Evolutionary conservation across 2,888 invertebrate species (phyloP), one percentile per base, ranked within the genome.

Genomic region (Lasioglossum morio): DNA sequence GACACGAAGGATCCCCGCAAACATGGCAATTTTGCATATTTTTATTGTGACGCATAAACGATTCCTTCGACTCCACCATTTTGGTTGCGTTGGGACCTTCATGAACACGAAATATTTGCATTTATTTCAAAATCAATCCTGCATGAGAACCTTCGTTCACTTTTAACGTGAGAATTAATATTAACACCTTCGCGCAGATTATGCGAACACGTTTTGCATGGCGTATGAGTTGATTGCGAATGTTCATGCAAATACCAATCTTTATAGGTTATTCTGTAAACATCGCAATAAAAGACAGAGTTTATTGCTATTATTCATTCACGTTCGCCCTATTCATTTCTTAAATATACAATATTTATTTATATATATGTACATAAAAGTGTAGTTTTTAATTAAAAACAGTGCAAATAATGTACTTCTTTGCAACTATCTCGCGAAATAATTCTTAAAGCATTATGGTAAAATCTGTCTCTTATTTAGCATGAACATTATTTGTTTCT

Each of bases 1-100:
- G 72, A 84, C 83, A 66, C 83, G 82, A 72, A 69, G 43, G 60
- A 82, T 77, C 72, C 79, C 34, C 66, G 43, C 69, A 82, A 74
- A 43, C 72, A 73, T 72, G 73, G 40, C 73, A 79, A 69, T 82
- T 76, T 46, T 57, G 83, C 72, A 76, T 66, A 77, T 83, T 73
- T 73, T 72, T 16, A 34, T 46, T 43, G 43, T 27, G 37, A 72
- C 72, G 34, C 37, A 40, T 27, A 19, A 73, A 80, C 48, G 27
- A 69, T 72, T 70, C 34, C 23, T 48, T 40, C 43, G 23, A 72
- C 43, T 46, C 37, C 27, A 23, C 37, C 69, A 69, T 69, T 69
- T 69, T 37, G 63, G 30, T 69, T 69, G 23, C 19, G 72, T 43
- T n/a, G 23, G 69, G 34, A 69, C 34, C 7, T 69, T 69, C 69